Evolutionary conservation across 2,888 invertebrate genomes (phyloP).

Genomic region (Lacanobia wlatinum): DNA sequence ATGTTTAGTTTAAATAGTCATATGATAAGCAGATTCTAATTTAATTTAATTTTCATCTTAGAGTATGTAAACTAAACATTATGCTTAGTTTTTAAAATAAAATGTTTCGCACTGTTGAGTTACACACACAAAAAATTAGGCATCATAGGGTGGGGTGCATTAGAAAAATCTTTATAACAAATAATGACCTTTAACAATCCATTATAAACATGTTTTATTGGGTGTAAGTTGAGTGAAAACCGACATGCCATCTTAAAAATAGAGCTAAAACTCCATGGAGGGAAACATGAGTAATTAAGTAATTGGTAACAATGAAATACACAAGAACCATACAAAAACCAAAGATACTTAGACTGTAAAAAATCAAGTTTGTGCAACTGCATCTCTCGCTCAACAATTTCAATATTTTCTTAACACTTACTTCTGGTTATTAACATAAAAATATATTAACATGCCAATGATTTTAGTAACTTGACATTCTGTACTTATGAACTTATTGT

Average conservation of each 20-base stretch:
- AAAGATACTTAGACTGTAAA: slow-evolving; percentile 4
- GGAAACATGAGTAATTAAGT: slow-evolving; percentile 29
- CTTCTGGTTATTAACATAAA: neutral
- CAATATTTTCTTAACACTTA: slow-evolving; percentile 3
- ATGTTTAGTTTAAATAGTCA: neutral
- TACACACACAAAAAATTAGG: slow-evolving; percentile 2
- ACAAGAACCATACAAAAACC: slow-evolving; percentile 22
- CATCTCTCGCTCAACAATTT: neutral
- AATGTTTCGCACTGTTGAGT: neutral
- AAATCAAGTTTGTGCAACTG: slow-evolving; percentile 21
- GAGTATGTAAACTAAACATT: neutral
- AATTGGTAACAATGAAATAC: slow-evolving; percentile 45
- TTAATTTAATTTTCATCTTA: neutral
- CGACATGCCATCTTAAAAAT: slow-evolving; percentile 5
- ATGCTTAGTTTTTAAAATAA: neutral
- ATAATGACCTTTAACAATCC: slow-evolving; percentile 14
- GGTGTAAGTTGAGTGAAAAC: neutral
- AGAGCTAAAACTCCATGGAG: slow-evolving; percentile 15
- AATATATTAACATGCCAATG: slow-evolving; percentile 7
- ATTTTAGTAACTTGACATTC: slow-evolving; percentile 13
- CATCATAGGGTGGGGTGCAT: neutral
- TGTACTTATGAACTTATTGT: slow-evolving; percentile 44
- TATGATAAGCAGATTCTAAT: neutral
- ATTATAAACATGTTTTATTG: neutral
- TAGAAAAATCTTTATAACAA: slow-evolving; percentile 5